Base-by-base conservation (phyloP, 2,797 vertebrate species). In the Lycodopsis pacificus region DNA sequence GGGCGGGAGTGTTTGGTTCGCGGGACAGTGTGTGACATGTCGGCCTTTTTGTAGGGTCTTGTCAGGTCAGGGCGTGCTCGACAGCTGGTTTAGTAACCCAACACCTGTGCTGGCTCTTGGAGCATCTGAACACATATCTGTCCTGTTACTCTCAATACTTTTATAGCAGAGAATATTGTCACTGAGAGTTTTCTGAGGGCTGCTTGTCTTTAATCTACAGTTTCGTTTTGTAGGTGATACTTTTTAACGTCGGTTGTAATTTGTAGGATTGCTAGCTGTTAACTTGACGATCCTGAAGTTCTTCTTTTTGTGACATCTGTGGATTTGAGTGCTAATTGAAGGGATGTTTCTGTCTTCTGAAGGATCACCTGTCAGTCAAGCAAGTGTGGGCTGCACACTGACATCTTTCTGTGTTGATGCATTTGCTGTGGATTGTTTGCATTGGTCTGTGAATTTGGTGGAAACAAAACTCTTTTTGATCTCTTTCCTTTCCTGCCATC, bases 71-170 rank as follows among this genome's bases (percentile, higher is more conserved):
- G 9, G 63, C 40, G 65, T 53, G 68, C 66, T 69, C 9, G 85
- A 88, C 92, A 93, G 92, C 91, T 93, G 93, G 71, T 71, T 71
- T 27, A 77, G 92, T 81, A 92, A 94, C 84, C 82, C 65, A 65
- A 92, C 81, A 62, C 90, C 58, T 32, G 14, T 1, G 63, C 34
- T 71, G 86, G 81, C 78, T 40, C 83, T 86, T 40, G 51, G 76
- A 88, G 81, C 82, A 82, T 89, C 73, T 17, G 51, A 78, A 66
- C 62, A 64, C 84, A 73, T 82, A 73, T 82, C 83, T 88, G 62
- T 51, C 74, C 42, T 66, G 63, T 87, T 82, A 65, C 82, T 75
- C 72, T 62, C 71, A 42, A 10, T 36, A 15, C 75, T 51, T 86
- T 81, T 69, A 75, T 56, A 79, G 81, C 9, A 5, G 58, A 71